A percentile compares a stretch with the other conserved stretches of the same genome.
These are phyloP conservation scores for Chloroceryle amazona DNA, from an alignment of 2,797 vertebrate genomes.

Conservation along the genomic window DNA sequence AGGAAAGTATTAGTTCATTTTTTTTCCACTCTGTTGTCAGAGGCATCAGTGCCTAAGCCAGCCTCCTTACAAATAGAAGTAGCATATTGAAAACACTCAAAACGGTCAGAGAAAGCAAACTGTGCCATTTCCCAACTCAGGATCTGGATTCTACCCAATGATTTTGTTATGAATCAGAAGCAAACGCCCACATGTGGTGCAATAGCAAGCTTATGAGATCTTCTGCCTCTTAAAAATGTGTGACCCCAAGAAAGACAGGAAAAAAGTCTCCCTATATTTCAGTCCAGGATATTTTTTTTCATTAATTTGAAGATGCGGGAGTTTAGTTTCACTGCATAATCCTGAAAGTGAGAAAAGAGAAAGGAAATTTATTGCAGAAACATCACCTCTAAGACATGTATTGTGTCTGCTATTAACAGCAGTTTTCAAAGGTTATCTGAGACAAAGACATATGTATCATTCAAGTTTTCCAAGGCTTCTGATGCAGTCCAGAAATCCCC, in stretches of 20 bases:
- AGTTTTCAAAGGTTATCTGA: constrained; percentile 26
- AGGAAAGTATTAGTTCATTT: constrained; percentile 16
- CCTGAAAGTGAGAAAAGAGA: background rate
- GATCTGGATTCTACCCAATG: constrained; percentile 69
- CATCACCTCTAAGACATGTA: background rate
- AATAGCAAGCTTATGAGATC: constrained; percentile 61
- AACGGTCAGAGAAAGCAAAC: constrained; percentile 69
- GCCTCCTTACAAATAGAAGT: constrained; percentile 43
- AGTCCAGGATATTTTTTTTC: constrained; percentile 7
- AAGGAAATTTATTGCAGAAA: background rate
- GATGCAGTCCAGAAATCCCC: background rate
- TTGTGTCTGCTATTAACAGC: background rate
- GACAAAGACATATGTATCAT: background rate
- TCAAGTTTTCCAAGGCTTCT: background rate
- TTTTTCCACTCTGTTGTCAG: constrained; percentile 1
- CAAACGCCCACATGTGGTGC: constrained; percentile 73
- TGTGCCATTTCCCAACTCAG: constrained; percentile 63
- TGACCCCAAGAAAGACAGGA: constrained; percentile 27
- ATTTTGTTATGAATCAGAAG: constrained; percentile 77
- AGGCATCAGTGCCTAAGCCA: constrained; percentile 55
- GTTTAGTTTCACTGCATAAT: background rate
- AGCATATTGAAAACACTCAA: constrained; percentile 57
- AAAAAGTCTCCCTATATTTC: background rate
- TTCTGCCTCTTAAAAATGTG: constrained; percentile 68
- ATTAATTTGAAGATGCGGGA: constrained; percentile 36